These are phyloP conservation scores for rabbit (Oryctolagus cuniculus) DNA, from an alignment of 2,113 vertebrate genomes.

Conservation along the genomic window mOryCun1.1 NC_091439.1:41526501-41527000, in stretches of 20 bases:
- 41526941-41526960: not conserved
- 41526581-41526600: not conserved
- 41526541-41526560: not conserved
- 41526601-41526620: not conserved
- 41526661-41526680: not conserved
- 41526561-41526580: not conserved
- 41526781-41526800: not conserved
- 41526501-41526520: not conserved
- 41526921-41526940: not conserved
- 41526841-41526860: not conserved
- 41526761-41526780: not conserved
- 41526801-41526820: not conserved
- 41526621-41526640: not conserved
- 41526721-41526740: not conserved
- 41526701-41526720: not conserved
- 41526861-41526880: not conserved
- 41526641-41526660: not conserved
- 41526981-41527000: not conserved
- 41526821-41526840: not conserved
- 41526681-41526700: not conserved
- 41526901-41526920: not conserved
- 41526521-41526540: not conserved
- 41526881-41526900: slow-evolving; percentile 11
- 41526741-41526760: not conserved
- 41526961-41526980: not conserved